A percentile compares a stretch with the other conserved stretches of the same genome.
These are phyloP conservation scores for Cepphus grylle DNA, from an alignment of 2,113 vertebrate genomes.

Conservation along the genomic window DNA sequence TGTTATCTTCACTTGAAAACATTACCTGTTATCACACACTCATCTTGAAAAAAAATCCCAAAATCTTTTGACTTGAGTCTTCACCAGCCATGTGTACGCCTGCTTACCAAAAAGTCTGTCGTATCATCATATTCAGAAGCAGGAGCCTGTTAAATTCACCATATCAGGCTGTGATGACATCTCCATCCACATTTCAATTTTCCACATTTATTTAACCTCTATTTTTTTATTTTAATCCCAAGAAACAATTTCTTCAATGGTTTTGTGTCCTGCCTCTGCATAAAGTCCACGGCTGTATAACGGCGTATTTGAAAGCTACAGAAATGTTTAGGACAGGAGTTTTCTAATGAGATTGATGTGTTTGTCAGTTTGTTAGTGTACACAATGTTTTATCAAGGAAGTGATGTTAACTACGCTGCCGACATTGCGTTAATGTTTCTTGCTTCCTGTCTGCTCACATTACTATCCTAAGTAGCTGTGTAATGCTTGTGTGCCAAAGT, in stretches of 20 bases:
- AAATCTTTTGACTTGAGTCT: background rate
- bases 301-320: background rate
- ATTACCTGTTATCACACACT: background rate
- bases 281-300: background rate
- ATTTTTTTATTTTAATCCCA: background rate
- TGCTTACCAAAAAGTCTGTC: background rate
- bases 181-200: background rate
- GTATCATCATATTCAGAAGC: rapidly evolving
- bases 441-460: background rate
- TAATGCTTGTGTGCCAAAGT: background rate
- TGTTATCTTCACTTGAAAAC: background rate
- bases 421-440: background rate
- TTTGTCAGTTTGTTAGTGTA: background rate
- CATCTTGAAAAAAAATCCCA: background rate
- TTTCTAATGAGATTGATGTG: background rate
- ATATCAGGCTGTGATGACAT: background rate
- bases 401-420: background rate
- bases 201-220: background rate
- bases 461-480: background rate
- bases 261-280: background rate
- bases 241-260: background rate
- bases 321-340: background rate
- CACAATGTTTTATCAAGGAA: background rate
- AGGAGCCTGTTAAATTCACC: background rate
- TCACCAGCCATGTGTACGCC: rapidly evolving